Conservation (phyloP, 2,113 vertebrate species). For the Eupsittula cactorum region DNA sequence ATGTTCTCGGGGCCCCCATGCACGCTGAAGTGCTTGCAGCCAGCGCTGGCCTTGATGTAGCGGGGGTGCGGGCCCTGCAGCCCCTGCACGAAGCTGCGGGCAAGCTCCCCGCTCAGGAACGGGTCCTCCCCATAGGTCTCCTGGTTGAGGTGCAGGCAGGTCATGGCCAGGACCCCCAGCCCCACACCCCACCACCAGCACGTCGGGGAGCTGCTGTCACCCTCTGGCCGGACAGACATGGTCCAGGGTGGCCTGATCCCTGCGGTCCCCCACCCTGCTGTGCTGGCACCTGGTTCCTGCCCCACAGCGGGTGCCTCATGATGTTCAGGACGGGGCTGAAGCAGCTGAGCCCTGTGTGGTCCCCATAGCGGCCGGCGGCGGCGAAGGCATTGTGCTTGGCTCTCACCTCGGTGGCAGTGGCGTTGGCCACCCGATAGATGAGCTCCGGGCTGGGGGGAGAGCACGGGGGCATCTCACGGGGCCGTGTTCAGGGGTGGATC, state of each 20-base stretch:
- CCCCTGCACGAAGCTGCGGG: conserved; percentile 63
- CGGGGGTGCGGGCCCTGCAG: conserved; percentile 71
- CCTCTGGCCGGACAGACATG: fast-evolving
- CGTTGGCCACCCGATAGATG: neutral
- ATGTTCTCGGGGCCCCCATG: conserved; percentile 72
- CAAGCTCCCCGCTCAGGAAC: conserved; percentile 58
- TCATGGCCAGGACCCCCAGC: neutral
- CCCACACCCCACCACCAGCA: neutral
- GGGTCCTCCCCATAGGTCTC: conserved; percentile 75
- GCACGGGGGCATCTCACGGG: fast-evolving
- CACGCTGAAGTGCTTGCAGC: conserved; percentile 73
- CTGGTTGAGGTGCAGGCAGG: neutral
- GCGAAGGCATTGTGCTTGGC: conserved; percentile 60
- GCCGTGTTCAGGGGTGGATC: neutral
- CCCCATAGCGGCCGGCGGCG: conserved; percentile 32
- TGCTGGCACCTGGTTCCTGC: conserved; percentile 66
- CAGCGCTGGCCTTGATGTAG: conserved; percentile 61
- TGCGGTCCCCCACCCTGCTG: neutral
- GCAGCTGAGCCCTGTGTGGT: conserved; percentile 73
- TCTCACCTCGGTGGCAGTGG: conserved; percentile 49
- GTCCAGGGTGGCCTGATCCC: neutral
- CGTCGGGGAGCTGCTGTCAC: neutral
- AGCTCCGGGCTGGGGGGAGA: conserved; percentile 17
- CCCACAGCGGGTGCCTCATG: conserved; percentile 73
- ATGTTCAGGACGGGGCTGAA: conserved; percentile 74